Conservation (phyloP, 2,797 vertebrate species). For the Adrianichthys oophorus region DNA sequence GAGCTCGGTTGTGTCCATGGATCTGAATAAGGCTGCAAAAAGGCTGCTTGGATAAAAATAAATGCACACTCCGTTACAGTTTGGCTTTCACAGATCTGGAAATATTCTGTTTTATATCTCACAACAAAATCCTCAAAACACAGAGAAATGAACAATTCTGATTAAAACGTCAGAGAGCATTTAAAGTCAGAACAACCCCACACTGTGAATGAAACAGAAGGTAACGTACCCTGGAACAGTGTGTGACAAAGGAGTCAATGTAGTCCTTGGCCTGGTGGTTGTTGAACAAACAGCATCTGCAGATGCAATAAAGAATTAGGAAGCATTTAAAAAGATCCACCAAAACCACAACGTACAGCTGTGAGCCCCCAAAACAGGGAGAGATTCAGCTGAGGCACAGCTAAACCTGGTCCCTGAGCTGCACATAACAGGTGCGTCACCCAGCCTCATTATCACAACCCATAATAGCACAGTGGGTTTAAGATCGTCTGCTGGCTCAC, state of each 20-base stretch:
- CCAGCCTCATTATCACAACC: not conserved
- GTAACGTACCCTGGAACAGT: slow-evolving; percentile 90
- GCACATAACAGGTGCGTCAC: not conserved
- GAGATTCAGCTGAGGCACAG: not conserved
- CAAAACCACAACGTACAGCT: not conserved
- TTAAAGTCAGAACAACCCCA: not conserved
- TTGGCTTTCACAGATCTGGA: not conserved
- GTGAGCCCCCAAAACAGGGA: not conserved
- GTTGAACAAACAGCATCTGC: slow-evolving; percentile 95
- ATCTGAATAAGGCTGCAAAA: slow-evolving; percentile 99
- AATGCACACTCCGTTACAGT: not conserved
- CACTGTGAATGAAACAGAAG: not conserved
- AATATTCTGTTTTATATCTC: not conserved
- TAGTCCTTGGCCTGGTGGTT: slow-evolving; percentile 99
- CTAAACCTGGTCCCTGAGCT: not conserved
- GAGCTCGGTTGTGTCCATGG: slow-evolving; percentile 96
- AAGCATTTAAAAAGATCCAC: not conserved
- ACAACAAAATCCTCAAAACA: not conserved
- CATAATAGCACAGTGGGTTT: not conserved
- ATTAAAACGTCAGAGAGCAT: no score
- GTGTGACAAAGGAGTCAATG: slow-evolving; percentile 98
- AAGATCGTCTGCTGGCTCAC: slow-evolving; percentile 1
- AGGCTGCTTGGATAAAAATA: slow-evolving; percentile 75
- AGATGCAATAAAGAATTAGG: slow-evolving; percentile 6
- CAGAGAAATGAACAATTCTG: no score